Conservation (phyloP, 2,797 vertebrate species). For the Diplodus sargus region DNA sequence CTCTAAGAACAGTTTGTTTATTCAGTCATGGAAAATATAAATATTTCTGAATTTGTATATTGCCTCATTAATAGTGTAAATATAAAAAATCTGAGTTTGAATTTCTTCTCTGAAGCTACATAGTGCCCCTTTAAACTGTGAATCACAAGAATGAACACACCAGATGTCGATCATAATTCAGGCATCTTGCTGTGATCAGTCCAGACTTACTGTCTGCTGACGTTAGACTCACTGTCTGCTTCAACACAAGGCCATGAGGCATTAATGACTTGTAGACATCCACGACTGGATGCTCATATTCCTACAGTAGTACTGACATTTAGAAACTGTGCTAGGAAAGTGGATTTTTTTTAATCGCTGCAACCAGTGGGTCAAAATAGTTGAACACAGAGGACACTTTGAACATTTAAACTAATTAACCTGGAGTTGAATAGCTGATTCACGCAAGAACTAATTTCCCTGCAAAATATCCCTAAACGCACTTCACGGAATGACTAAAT, state of each 20-base stretch:
- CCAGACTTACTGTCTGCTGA: slow-evolving; percentile 2
- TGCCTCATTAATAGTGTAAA: no score
- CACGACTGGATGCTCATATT: no score
- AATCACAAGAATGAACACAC: slow-evolving; percentile 1
- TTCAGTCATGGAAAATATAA: no score
- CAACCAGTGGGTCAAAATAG: background rate
- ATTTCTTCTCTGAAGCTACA: no score
- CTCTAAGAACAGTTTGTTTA: no score
- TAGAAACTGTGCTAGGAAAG: background rate
- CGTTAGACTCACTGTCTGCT: background rate
- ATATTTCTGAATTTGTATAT: no score
- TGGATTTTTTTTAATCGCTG: background rate
- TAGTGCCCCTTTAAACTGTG: background rate
- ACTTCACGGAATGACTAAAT: background rate
- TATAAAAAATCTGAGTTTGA: no score
- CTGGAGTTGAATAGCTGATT: background rate
- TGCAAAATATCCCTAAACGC: background rate
- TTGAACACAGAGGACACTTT: no score
- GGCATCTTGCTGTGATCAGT: slow-evolving; percentile 6
- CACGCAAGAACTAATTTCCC: background rate
- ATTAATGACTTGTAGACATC: background rate
- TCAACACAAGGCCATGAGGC: background rate
- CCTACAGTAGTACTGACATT: slow-evolving; percentile 5
- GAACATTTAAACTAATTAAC: slow-evolving; percentile 15
- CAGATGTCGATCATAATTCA: slow-evolving; percentile 3